Evolutionary conservation across 2,888 invertebrate genomes (phyloP).

Genomic region (Brachyptera risi): DNA sequence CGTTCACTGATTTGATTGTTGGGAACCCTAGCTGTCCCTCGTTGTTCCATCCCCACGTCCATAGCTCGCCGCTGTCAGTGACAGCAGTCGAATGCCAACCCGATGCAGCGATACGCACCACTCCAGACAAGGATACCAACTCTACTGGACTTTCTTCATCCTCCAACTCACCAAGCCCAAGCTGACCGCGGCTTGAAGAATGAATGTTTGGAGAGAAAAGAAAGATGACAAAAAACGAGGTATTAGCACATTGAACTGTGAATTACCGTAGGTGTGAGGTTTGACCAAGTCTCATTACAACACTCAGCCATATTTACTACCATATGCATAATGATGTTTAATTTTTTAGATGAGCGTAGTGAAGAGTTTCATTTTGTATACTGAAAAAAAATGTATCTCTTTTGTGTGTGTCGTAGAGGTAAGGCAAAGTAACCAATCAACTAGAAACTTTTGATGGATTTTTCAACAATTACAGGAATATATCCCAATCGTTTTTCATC

Average conservation of each 20-base stretch:
- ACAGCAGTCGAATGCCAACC: constrained; percentile 85
- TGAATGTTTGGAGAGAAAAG: background rate
- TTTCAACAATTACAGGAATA: too few relatives aligned
- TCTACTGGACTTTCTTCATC: constrained; percentile 58
- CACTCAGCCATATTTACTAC: too few relatives aligned
- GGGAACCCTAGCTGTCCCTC: constrained; percentile 74
- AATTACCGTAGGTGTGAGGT: too few relatives aligned
- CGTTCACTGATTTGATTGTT: constrained; percentile 18
- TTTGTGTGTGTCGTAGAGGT: too few relatives aligned
- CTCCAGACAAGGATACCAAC: constrained; percentile 66
- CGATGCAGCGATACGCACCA: constrained; percentile 67
- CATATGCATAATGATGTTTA: too few relatives aligned
- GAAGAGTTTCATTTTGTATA: too few relatives aligned
- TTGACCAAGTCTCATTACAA: background rate
- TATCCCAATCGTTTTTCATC: too few relatives aligned
- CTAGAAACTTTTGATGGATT: too few relatives aligned
- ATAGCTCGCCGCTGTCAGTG: constrained; percentile 75
- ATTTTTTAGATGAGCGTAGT: too few relatives aligned
- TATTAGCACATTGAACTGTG: too few relatives aligned
- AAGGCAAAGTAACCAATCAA: too few relatives aligned
- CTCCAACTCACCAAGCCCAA: constrained; percentile 73
- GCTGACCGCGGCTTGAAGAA: constrained; percentile 71
- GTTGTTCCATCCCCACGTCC: constrained; percentile 90
- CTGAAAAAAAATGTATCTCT: too few relatives aligned
- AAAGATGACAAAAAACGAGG: background rate